A percentile compares a stretch with the other conserved stretches of the same genome.
These are phyloP conservation scores for Sicus ferrugineus DNA, from an alignment of 2,888 invertebrate species.

Conservation along the genomic window DNA sequence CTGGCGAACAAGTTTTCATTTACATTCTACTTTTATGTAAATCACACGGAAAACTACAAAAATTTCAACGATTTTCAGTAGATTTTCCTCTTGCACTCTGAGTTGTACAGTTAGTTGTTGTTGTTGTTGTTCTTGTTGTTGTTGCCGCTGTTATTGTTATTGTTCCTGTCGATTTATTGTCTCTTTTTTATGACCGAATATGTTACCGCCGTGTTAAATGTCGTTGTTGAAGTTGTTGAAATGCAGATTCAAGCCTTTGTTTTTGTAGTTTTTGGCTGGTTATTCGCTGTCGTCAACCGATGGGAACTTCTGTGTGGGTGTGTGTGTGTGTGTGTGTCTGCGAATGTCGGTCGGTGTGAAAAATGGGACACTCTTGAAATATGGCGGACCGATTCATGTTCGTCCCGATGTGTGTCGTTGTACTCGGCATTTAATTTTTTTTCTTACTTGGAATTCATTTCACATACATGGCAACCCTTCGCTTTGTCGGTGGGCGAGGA, in stretches of 20 bases:
- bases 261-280: constrained; percentile 2
- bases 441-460: neutral
- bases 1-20: constrained; percentile 14
- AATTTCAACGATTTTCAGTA: constrained; percentile 16
- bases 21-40: constrained; percentile 23
- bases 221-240: constrained; percentile 18
- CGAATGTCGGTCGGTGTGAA: constrained; percentile 16
- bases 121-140: neutral
- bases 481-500: too few species aligned
- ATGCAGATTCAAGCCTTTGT: constrained; percentile 14
- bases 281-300: neutral
- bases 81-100: constrained; percentile 8
- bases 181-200: neutral
- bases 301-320: neutral
- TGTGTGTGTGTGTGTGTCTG: constrained; percentile 15
- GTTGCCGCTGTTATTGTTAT: constrained; percentile 7
- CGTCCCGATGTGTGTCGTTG: constrained; percentile 12
- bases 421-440: neutral
- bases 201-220: constrained; percentile 19
- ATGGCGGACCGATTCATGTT: constrained; percentile 16
- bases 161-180: constrained; percentile 7
- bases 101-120: neutral
- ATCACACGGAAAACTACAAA: constrained; percentile 4
- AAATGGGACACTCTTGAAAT: constrained; percentile 16
- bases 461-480: neutral